Evolutionary conservation across 2,888 invertebrate genomes (phyloP), one percentile per base, ranked within the genome.

Genomic region (Pycnomerus fuliginosus): DNA sequence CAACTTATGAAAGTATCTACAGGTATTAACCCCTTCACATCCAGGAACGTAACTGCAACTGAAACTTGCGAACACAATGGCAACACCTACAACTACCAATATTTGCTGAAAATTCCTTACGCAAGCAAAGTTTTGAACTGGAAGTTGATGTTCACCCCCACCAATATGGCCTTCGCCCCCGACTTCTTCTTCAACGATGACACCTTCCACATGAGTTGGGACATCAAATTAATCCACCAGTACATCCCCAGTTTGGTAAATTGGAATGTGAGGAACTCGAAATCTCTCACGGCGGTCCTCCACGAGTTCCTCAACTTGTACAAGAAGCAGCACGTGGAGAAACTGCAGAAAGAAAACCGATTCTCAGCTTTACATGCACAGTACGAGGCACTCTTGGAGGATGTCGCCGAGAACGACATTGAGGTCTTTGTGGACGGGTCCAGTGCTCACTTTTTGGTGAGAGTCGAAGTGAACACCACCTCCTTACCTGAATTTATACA

Each of bases 221-320:
- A n/a, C n/a, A n/a, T n/a, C n/a, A n/a, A n/a, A n/a, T n/a, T n/a
- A n/a, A n/a, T n/a, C n/a, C n/a, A n/a, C n/a, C n/a, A n/a, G n/a
- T n/a, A n/a, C n/a, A n/a, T 84, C 20, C 83, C 83, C 10, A 80
- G 80, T 61, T 72, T 85, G 35, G 72, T 75, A 2, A 75, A 79
- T 33, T 87, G 87, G 87, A 74, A 85, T 70, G 72, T 78, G 51
- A 73, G 70, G 43, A 74, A 85, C 58, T 74, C 78, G 1, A 75
- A 76, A 56, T 75, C 81, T 7, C 70, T 88, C 23, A 71, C 79
- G 46, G 70, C 75, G 56, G 81, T 85, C 16, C 69, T 87, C 44
- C 74, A 73, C 44, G 83, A 87, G 63, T 71, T 87, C 31, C 63
- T 84, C 23, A 61, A 61, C 36, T 68, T 80, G 13, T 87, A 85